Evolutionary conservation across 2,797 vertebrate species (phyloP).

Genomic region (Fratercula arctica): DNA sequence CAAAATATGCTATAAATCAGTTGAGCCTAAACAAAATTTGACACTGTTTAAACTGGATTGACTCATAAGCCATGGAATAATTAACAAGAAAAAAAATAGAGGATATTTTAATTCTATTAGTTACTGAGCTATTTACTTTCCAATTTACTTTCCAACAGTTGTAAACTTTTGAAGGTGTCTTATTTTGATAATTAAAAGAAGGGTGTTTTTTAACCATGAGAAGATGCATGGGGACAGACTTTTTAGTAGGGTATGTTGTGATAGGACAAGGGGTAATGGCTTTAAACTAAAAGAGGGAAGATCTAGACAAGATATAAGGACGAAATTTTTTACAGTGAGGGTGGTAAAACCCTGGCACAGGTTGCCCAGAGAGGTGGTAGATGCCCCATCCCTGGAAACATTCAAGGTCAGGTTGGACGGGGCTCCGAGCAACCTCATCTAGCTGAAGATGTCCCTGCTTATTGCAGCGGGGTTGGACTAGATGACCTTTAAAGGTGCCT

Average conservation of each 20-base stretch:
- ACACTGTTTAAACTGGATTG: conserved; percentile 9
- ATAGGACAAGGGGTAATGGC: neutral
- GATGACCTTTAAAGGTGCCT: neutral
- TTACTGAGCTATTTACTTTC: neutral
- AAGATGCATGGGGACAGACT: neutral
- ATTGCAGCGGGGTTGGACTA: neutral
- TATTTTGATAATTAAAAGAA: neutral
- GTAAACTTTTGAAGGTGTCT: neutral
- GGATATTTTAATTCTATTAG: neutral
- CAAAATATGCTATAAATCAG: neutral
- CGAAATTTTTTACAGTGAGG: neutral
- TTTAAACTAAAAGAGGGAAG: neutral
- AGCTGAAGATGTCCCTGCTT: neutral
- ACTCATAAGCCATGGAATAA: conserved; percentile 1
- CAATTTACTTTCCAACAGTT: neutral
- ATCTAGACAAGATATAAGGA: neutral
- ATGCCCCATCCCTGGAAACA: neutral
- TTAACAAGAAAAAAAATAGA: neutral
- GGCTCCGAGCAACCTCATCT: neutral
- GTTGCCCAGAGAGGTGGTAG: neutral
- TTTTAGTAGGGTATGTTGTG: neutral
- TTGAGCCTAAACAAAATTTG: conserved; percentile 11
- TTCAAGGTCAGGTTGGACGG: neutral
- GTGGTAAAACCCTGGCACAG: neutral
- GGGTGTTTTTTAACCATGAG: fast-evolving